These are phyloP conservation scores for Thinocorus orbignyianus DNA, from an alignment of 2,113 vertebrate genomes.

Conservation along the genomic window DNA sequence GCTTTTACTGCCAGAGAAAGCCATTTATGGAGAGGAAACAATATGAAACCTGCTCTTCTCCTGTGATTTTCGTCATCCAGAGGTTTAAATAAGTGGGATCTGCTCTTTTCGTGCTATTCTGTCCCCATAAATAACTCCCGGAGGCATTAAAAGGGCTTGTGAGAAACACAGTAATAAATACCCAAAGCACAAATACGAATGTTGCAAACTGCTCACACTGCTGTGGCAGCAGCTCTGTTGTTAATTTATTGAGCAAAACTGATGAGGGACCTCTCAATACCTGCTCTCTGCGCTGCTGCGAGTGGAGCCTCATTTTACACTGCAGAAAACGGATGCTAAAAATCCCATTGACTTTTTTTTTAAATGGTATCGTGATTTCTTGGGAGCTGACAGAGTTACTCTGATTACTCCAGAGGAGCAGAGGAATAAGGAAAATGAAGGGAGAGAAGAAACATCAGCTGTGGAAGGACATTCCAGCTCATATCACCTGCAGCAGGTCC, in stretches of 20 bases:
- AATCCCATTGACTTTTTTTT: not conserved
- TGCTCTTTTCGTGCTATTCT: not conserved
- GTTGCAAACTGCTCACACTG: not conserved
- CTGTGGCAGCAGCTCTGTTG: constrained; percentile 20
- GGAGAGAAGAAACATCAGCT: not conserved
- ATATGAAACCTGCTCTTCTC: constrained; percentile 24
- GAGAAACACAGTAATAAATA: constrained; percentile 52
- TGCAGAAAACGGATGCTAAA: not conserved
- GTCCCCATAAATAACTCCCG: constrained; percentile 49
- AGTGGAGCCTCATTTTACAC: not conserved
- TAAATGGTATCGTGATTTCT: not conserved
- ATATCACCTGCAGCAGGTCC: not conserved
- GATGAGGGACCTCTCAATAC: not conserved
- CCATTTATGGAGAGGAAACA: not conserved
- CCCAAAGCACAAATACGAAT: not conserved
- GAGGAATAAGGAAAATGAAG: not conserved
- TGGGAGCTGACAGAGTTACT: not conserved
- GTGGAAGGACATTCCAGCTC: not conserved
- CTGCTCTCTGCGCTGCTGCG: not conserved
- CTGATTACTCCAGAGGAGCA: not conserved
- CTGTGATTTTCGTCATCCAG: not conserved
- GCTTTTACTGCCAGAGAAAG: constrained; percentile 26
- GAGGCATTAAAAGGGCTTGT: constrained; percentile 46
- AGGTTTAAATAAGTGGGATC: constrained; percentile 29
- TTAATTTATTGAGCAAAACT: constrained; percentile 31